Conservation (phyloP, 2,888 invertebrate species). For the Synanthedon andrenaeformis region DNA sequence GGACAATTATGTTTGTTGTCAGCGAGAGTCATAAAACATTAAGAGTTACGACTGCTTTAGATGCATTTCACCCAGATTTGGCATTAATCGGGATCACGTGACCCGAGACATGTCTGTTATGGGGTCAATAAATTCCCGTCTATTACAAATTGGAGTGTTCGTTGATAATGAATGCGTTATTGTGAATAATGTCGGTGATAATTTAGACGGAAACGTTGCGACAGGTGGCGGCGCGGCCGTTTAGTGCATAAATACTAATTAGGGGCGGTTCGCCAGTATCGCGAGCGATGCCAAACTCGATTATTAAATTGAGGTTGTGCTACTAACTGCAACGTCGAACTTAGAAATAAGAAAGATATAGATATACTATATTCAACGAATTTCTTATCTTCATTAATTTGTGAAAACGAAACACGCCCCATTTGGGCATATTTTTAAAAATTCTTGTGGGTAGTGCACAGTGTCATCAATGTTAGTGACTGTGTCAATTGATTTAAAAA, state of each 20-base stretch:
- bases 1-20: neutral
- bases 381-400: too few species aligned
- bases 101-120: neutral
- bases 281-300: neutral
- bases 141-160: neutral
- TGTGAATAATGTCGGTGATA: conserved; percentile 10
- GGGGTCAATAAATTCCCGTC: neutral
- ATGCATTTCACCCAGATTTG: neutral
- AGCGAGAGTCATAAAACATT: neutral
- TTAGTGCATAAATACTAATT: conserved; percentile 30
- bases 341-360: neutral
- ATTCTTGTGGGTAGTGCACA: too few species aligned
- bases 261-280: conserved; percentile 9
- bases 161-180: conserved; percentile 10
- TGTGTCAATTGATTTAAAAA: too few species aligned
- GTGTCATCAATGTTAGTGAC: too few species aligned
- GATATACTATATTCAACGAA: too few species aligned
- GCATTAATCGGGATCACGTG: neutral
- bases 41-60: neutral
- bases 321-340: neutral
- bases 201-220: conserved; percentile 8
- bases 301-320: neutral
- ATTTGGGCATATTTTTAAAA: too few species aligned
- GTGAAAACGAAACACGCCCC: too few species aligned
- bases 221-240: conserved; percentile 21